phyloP scores from a whole-genome alignment of 1,140 invertebrate genomes.

The Cydia strobilella region DNA sequence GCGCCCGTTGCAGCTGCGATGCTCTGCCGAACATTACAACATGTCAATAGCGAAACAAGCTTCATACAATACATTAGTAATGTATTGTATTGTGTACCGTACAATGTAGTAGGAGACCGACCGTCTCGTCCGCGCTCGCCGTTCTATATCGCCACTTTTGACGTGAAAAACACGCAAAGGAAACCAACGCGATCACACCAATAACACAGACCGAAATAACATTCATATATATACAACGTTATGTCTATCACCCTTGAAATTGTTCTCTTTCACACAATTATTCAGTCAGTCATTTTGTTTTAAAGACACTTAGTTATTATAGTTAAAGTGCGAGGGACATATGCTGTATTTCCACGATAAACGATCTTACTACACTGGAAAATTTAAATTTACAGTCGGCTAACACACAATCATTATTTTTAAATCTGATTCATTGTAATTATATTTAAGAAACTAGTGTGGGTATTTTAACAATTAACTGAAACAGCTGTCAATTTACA shows the following conservation, averaged over 20 bases:
- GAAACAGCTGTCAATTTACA: not conserved
- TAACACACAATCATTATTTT: not conserved
- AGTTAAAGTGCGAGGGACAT: too few species aligned
- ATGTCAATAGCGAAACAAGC: not conserved
- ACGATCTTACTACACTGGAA: too few species aligned
- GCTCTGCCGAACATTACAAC: constrained; percentile 53
- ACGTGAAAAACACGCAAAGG: not conserved
- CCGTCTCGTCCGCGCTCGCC: not conserved
- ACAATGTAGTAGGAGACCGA: not conserved
- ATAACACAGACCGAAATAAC: not conserved
- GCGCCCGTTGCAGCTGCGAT: constrained; percentile 78
- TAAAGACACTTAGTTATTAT: too few species aligned
- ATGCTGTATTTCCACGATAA: too few species aligned
- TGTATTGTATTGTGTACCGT: too few species aligned
- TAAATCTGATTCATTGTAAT: not conserved
- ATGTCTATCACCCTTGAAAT: not conserved
- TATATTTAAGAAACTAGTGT: not conserved
- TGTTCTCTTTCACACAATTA: not conserved
- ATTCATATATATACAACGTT: not conserved
- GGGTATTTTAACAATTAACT: not conserved
- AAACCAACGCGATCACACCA: not conserved
- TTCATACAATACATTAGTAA: not conserved
- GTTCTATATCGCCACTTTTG: not conserved
- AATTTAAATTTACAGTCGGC: not conserved
- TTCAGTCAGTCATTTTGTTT: not conserved